Evolutionary conservation across 1,140 invertebrate species (phyloP), one percentile per base, ranked within the genome.

Genomic region (Nymphalis io): DNA sequence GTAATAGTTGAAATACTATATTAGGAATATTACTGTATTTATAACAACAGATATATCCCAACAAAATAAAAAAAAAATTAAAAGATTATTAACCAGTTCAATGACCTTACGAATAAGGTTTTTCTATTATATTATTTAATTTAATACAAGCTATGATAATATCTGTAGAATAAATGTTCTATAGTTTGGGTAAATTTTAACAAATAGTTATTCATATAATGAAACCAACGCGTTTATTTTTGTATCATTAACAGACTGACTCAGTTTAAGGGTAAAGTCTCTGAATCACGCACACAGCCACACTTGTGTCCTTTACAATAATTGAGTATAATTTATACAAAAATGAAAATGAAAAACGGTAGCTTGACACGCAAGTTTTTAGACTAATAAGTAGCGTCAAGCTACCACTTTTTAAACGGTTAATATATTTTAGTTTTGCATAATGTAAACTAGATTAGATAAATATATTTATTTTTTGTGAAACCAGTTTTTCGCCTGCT

Each of bases 341-440:
- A 85, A 88, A 82, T 83, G 82, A 83, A 87, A 82, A 77, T 88
- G 84, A 89, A 72, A 83, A 88, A 89, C 81, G 79, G 78, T 76
- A 68, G 58, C 42, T 60, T 78, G 77, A 71, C 87, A 89, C 87
- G 87, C 80, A 87, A 75, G 79, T 82, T 85, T 81, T 84, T 78
- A 82, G 75, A 68, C 65, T 83, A 84, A 85, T 83, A 83, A 84
- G 80, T 76, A 46, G 2, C 27, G 48, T 8, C 48, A 40, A 65
- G 63, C 40, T n/a, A 57, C 51, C 38, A 18, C 12, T 23, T 60
- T 60, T 60, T 60, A 39, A 20, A 42, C 23, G 16, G 21, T 12
- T 11, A 44, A 44, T 44, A n/a, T n/a, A 23, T 59, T 27, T 59
- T 12, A 33, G 57, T 33, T 27, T 33, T 38, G 57, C 23, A 53